Conservation (phyloP, 2,888 invertebrate species). For the Hemaris fuciformis region DNA sequence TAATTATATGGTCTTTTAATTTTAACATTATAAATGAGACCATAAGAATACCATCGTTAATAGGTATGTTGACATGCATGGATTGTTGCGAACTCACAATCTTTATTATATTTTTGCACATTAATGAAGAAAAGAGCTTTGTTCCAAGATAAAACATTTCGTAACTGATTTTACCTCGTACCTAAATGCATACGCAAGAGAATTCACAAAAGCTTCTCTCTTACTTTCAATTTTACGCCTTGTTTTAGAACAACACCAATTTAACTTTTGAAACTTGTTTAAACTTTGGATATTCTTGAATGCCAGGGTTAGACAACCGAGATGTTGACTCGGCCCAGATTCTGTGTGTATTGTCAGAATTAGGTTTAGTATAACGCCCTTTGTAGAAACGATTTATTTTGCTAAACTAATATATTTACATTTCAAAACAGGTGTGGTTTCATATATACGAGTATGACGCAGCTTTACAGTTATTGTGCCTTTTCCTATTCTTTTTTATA, state of each 20-base stretch:
- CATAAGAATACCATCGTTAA: too few relatives aligned
- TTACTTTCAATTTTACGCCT: slow-evolving; percentile 7
- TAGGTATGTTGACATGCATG: too few relatives aligned
- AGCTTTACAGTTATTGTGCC: too few relatives aligned
- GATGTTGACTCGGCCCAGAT: neutral
- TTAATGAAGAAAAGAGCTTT: too few relatives aligned
- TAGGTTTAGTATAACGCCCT: neutral
- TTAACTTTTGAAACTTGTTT: slow-evolving; percentile 14
- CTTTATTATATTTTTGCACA: too few relatives aligned
- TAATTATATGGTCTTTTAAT: too few relatives aligned
- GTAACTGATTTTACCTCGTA: neutral
- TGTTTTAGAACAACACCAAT: slow-evolving; percentile 11
- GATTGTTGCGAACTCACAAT: too few relatives aligned
- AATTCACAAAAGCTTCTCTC: neutral
- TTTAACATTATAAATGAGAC: too few relatives aligned
- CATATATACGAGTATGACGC: too few relatives aligned
- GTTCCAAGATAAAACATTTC: too few relatives aligned
- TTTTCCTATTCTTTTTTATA: too few relatives aligned
- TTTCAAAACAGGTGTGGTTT: neutral
- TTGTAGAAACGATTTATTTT: neutral
- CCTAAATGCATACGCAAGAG: neutral
- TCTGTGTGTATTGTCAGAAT: slow-evolving; percentile 3
- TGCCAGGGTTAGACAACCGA: neutral
- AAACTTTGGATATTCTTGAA: slow-evolving; percentile 8
- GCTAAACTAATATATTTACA: neutral